Percentiles rank a stretch among this genome's conserved stretches.
Conservation (phyloP, 2,113 vertebrate genomes). For the Oryzias woworae region DNA sequence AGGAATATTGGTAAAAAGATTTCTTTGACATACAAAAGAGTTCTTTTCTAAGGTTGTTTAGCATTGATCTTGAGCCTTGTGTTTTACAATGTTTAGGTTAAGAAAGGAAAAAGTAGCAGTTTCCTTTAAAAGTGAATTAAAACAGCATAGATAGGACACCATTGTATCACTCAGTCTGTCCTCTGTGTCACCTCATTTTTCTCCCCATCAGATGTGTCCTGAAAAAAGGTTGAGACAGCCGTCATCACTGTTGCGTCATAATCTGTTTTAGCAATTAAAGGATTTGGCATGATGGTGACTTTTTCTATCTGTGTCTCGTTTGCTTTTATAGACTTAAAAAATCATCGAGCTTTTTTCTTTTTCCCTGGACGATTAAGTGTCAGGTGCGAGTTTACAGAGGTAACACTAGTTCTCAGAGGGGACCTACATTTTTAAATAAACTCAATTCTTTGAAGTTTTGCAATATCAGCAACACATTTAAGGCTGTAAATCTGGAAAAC, state of each 20-base stretch:
- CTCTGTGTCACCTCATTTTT: neutral
- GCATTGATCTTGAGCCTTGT: neutral
- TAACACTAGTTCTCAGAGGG: conserved; percentile 6
- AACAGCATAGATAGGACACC: neutral
- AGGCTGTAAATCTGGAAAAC: conserved; percentile 36
- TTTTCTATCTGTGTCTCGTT: conserved; percentile 3
- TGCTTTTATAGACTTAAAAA: neutral
- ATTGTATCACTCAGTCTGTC: neutral
- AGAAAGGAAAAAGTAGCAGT: neutral
- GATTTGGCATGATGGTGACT: neutral
- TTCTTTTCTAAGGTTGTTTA: too few species aligned
- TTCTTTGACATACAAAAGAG: too few species aligned
- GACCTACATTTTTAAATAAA: conserved; percentile 10
- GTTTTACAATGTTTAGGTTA: neutral
- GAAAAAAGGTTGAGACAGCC: conserved; percentile 7
- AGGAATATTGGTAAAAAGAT: too few species aligned
- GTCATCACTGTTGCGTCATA: conserved; percentile 28
- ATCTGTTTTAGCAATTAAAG: conserved; percentile 11
- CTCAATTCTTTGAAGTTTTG: conserved; percentile 66
- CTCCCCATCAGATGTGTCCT: neutral
- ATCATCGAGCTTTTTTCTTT: neutral
- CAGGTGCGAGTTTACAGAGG: too few species aligned
- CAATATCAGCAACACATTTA: conserved; percentile 64
- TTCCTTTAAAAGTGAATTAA: neutral
- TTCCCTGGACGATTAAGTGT: neutral